These are phyloP conservation scores for Pseudococcus jackbeardsleyi DNA, from an alignment of 2,888 invertebrate species.

Conservation along the genomic window DNA sequence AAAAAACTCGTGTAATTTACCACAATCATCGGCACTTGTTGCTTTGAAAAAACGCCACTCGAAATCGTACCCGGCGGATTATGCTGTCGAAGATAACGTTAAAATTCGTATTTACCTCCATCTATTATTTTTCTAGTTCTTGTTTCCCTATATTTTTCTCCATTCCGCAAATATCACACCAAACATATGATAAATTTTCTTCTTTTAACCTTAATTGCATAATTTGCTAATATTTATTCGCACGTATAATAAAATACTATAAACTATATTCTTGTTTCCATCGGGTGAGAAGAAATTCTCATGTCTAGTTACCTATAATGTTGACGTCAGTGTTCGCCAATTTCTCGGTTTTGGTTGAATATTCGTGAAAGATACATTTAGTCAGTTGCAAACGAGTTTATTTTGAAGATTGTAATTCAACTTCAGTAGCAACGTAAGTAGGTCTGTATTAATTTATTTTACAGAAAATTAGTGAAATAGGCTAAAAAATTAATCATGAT, in stretches of 20 bases:
- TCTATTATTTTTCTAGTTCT: slow-evolving; percentile 9
- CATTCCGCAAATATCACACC: slow-evolving; percentile 16
- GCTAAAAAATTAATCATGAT: too few species aligned
- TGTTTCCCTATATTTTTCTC: not conserved
- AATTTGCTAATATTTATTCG: slow-evolving; percentile 25
- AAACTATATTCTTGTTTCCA: slow-evolving; percentile 22
- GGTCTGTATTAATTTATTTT: too few species aligned
- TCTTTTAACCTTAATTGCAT: slow-evolving; percentile 15
- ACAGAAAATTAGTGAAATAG: too few species aligned
- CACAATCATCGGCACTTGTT: slow-evolving; percentile 51
- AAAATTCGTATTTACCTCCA: slow-evolving; percentile 21
- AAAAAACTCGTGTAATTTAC: slow-evolving; percentile 57
- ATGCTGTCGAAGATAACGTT: slow-evolving; percentile 53
- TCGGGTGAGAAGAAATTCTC: not conserved
- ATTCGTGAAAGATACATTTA: not conserved
- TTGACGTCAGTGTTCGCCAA: not conserved
- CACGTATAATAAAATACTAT: not conserved
- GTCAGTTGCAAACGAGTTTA: not conserved
- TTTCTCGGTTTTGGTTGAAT: not conserved
- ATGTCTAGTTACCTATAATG: not conserved
- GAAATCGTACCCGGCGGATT: slow-evolving; percentile 53
- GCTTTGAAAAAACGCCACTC: not conserved
- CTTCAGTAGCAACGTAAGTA: too few species aligned
- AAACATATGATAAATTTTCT: not conserved
- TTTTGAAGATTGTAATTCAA: not conserved